Base-by-base conservation (phyloP, 37 sponge, comb jelly and placozoan species). In the Eunapius fragilis region DNA sequence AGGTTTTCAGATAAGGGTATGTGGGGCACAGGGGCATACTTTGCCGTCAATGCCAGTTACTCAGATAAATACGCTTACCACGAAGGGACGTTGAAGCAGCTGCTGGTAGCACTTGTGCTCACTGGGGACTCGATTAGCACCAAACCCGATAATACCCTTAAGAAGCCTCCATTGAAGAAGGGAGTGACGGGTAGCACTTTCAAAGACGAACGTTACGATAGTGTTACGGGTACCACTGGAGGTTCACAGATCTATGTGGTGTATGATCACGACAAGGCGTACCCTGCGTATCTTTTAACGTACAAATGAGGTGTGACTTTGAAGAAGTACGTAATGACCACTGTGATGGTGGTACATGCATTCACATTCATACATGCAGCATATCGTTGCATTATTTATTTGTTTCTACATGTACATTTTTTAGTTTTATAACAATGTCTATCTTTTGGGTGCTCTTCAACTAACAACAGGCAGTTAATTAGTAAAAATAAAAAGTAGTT, bases 1-100 rank as follows among this genome's bases (percentile, higher is more conserved):
- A 88, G 96, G 12, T 76, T 77, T 2, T 0, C 13, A 22, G 34
- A 48, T 6, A 13, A 12, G 14, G 91, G 91, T 31, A 79, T 92
- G 91, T 95, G 96, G 96, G 96, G 96, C 11, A 31, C 67, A 0
- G 96, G 88, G 23, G 87, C 41, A 30, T 95, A 95, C 67, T 95
- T 95, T 87, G 96, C 96, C 3, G 83, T 70, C 13, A 87, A 95
- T 68, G 96, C 96, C 32, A 83, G 74, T 35, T 95, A 95, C 67
- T 95, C 96, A 26, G 76, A 89, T 67, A 27, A 19, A 0, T 94
- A 94, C 81, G 78, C 90, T 4, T 75, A 90, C 37, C 6, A 6
- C 41, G 6, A 6, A 68, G 49, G 25, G 33, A 36, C 30, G 69
- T 17, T 0, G 68, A 82, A 84, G 25, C 95, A 95, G 37, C 72